phyloP scores from a whole-genome alignment of 2,888 invertebrate species.

The Yponomeuta sedellus region DNA sequence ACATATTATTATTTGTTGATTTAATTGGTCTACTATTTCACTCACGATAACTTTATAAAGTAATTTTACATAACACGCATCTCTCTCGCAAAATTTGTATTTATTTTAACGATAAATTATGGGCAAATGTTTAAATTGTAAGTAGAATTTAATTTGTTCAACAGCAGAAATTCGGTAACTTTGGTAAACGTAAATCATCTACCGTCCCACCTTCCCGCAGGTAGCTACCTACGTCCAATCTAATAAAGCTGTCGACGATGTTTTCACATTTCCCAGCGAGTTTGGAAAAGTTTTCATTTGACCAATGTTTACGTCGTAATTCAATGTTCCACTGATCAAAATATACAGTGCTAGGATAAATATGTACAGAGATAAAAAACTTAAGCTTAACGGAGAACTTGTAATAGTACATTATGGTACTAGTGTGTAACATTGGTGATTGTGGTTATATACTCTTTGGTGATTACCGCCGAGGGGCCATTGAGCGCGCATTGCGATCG shows the following conservation, averaged over 20 bases:
- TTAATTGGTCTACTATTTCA: too few relatives aligned
- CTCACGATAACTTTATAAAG: too few relatives aligned
- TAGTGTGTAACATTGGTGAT: too few relatives aligned
- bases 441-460: too few relatives aligned
- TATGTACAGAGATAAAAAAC: not conserved
- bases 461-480: too few relatives aligned
- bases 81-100: too few relatives aligned
- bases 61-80: too few relatives aligned
- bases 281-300: constrained; percentile 9
- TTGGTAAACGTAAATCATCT: constrained; percentile 5
- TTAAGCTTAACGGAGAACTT: not conserved
- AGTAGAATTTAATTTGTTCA: constrained; percentile 12
- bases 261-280: not conserved
- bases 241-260: constrained; percentile 11
- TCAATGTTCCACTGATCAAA: not conserved
- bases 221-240: not conserved
- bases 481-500: too few relatives aligned
- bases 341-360: not conserved
- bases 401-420: too few relatives aligned
- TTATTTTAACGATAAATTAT: not conserved
- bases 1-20: too few relatives aligned
- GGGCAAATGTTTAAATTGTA: not conserved
- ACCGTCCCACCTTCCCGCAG: not conserved
- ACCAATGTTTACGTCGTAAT: constrained; percentile 1
- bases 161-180: not conserved